phyloP scores from a whole-genome alignment of 2,113 vertebrate genomes.

The Edolisoma coerulescens region DNA sequence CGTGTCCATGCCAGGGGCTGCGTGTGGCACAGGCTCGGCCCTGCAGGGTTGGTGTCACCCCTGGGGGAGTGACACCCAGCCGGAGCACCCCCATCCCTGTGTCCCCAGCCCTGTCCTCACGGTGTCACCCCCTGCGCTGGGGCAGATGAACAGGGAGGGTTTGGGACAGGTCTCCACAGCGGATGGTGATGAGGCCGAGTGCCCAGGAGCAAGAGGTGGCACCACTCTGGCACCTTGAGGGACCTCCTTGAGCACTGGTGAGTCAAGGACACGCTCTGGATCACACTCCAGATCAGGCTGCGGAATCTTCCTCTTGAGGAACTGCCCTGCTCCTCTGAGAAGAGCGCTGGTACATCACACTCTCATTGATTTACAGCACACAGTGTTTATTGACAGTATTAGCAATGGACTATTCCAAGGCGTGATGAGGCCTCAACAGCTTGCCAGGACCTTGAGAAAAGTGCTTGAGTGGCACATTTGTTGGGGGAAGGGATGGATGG shows the following conservation, averaged over 20 bases:
- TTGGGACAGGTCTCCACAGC: not conserved
- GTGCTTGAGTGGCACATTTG: not conserved
- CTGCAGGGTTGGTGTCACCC: not conserved
- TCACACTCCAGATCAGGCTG: not conserved
- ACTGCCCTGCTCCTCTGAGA: not conserved
- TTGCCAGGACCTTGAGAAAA: not conserved
- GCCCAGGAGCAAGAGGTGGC: not conserved
- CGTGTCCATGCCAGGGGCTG: not conserved
- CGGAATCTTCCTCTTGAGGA: not conserved
- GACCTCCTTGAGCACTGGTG: not conserved
- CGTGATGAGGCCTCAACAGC: not conserved
- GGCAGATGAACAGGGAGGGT: rapidly evolving
- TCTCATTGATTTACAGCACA: not conserved
- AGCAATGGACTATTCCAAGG: rapidly evolving
- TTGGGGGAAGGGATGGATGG: not conserved
- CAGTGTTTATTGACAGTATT: not conserved
- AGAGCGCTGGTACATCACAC: not conserved
- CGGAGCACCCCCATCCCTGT: rapidly evolving
- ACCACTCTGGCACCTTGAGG: rapidly evolving
- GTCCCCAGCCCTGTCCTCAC: rapidly evolving
- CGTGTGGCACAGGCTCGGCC: not conserved
- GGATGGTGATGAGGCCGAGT: rapidly evolving
- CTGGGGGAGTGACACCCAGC: rapidly evolving
- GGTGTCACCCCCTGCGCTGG: rapidly evolving
- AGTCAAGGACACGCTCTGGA: not conserved